Percentiles rank a stretch among this genome's conserved stretches.
phyloP scores from a whole-genome alignment of 2,888 invertebrate genomes.

The Drosophila sordidula region DNA sequence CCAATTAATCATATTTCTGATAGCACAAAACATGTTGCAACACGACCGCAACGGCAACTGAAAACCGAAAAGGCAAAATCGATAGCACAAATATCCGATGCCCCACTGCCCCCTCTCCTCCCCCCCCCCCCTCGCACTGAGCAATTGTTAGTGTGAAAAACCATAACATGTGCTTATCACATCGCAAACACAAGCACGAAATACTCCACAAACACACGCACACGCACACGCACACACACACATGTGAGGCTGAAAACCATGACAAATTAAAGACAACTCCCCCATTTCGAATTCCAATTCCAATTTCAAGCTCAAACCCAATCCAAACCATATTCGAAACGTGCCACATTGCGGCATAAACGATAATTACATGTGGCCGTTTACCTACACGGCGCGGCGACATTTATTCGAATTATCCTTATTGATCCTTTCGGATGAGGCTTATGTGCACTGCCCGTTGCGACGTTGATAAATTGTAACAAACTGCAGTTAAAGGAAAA shows the following conservation, averaged over 20 bases:
- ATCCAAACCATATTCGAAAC: slow-evolving; percentile 63
- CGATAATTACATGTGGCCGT: slow-evolving; percentile 70
- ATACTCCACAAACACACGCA: slow-evolving; percentile 23
- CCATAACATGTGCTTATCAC: slow-evolving; percentile 79
- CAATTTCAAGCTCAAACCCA: slow-evolving; percentile 15
- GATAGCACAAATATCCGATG: slow-evolving; percentile 56
- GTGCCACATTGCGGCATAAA: slow-evolving; percentile 72
- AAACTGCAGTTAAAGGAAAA: slow-evolving; percentile 56
- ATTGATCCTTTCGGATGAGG: slow-evolving; percentile 74
- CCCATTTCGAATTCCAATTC: slow-evolving; percentile 19
- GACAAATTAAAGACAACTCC: slow-evolving; percentile 71
- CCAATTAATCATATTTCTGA: slow-evolving; percentile 77
- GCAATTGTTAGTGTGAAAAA: slow-evolving; percentile 68
- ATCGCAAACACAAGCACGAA: slow-evolving; percentile 54
- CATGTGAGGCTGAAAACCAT: slow-evolving; percentile 72
- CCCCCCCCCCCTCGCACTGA: background rate
- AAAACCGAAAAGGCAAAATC: slow-evolving; percentile 59
- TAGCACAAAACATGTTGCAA: slow-evolving; percentile 74
- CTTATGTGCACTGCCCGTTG: slow-evolving; percentile 68
- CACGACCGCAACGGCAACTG: slow-evolving; percentile 63
- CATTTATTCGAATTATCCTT: slow-evolving; percentile 72
- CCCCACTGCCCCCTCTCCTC: background rate
- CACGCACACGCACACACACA: slow-evolving; percentile 7
- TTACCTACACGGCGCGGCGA: slow-evolving; percentile 47
- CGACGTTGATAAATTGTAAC: slow-evolving; percentile 74